Conservation (phyloP, 92 coral and sea anemone genomes). For the Diadumene lineata region DNA sequence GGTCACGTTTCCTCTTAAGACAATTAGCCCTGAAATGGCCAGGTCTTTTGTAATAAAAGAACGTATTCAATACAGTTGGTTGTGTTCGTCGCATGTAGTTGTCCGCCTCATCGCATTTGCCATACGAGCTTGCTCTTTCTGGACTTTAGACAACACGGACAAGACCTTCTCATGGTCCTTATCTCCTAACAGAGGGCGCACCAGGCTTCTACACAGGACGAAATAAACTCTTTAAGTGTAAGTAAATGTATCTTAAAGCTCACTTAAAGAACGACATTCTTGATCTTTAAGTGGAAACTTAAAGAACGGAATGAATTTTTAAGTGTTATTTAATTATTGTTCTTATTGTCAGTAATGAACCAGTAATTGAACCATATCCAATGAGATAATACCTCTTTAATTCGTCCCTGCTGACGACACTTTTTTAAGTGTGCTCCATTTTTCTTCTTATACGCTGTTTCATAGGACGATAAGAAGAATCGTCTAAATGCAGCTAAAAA, state of each 20-base stretch:
- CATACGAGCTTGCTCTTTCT: too few relatives aligned
- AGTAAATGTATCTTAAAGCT: slow-evolving; percentile 5
- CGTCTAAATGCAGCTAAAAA: slow-evolving; percentile 34
- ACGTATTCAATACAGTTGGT: too few relatives aligned
- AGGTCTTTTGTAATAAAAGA: not conserved
- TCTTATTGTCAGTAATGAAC: slow-evolving; percentile 16
- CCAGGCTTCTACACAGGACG: too few relatives aligned
- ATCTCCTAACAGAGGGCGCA: slow-evolving; percentile 41
- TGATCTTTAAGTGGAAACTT: slow-evolving; percentile 11
- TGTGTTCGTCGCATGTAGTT: too few relatives aligned
- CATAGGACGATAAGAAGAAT: slow-evolving; percentile 32
- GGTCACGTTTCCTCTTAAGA: not conserved
- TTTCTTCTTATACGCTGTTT: slow-evolving; percentile 12
- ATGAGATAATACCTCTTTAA: slow-evolving; percentile 30
- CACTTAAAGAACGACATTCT: slow-evolving; percentile 14
- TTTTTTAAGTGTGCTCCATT: slow-evolving; percentile 26
- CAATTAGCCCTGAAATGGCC: slow-evolving; percentile 8
- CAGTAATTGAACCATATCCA: slow-evolving; percentile 2
- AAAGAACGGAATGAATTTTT: slow-evolving; percentile 8
- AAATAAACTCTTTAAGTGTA: slow-evolving; percentile 15
- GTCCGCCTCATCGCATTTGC: too few relatives aligned
- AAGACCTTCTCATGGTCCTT: slow-evolving; percentile 46
- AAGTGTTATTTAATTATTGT: not conserved
- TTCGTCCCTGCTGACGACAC: slow-evolving; percentile 41
- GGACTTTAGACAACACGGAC: slow-evolving; percentile 27